Evolutionary conservation across 2,888 invertebrate species (phyloP), one percentile per base, ranked within the genome.

Genomic region (Drosophila monieri): DNA sequence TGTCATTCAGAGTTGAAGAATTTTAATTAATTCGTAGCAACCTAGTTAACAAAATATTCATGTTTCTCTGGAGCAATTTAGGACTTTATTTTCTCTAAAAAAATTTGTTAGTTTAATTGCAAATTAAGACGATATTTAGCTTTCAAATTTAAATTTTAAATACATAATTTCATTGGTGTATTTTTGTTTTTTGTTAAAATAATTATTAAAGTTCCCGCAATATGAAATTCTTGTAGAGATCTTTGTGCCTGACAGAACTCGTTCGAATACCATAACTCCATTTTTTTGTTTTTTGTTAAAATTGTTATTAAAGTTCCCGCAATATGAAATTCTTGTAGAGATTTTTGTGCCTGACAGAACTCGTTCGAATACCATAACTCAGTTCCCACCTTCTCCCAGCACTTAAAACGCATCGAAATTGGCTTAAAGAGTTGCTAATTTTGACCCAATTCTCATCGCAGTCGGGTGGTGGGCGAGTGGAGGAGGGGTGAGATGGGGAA

Each of bases 371-470:
- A n/a, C 25, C 62, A 48, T 61, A 62, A 48, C 53, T 64, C 53
- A 35, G 44, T 49, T 10, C n/a, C 12, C 27, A 14, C 10, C 32
- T 12, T 35, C 30, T 51, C n/a, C 27, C 35, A 3, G 35, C 10
- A 30, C 37, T 66, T 66, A 46, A 72, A 69, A 54, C 66, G 65
- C 52, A 64, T 54, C 51, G 53, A 51, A 72, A 73, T 69, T 64
- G 73, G 52, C 49, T 73, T 61, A 47, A 69, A 78, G 25, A 64
- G 58, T 85, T 78, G 83, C 85, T 79, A 76, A 87, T 79, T 81
- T 72, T 52, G 85, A 85, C 80, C 80, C 72, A 76, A 78, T 81
- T 81, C 85, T 81, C 88, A 81, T 54, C 52, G 67, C 25, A 69
- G n/a, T 4, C 8, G 41, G 41, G 18, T 67, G 73, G 15, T 78